Conservation (phyloP, 2,888 invertebrate genomes). For the Acanthopleura granulata region DNA sequence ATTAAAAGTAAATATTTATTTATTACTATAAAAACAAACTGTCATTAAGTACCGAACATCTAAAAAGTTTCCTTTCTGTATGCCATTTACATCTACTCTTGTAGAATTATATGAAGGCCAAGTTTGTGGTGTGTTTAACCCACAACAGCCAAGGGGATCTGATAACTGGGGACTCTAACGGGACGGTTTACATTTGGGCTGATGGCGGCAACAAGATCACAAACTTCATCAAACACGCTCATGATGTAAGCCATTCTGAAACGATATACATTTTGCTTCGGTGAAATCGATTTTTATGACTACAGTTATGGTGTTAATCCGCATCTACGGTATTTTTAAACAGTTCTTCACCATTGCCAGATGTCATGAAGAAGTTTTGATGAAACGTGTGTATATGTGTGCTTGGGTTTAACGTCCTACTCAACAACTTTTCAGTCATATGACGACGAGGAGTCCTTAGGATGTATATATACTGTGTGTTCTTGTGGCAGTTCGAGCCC, state of each 20-base stretch:
- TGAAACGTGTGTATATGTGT: too few relatives aligned
- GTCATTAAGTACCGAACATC: neutral
- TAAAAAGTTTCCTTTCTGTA: neutral
- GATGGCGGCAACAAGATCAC: constrained; percentile 59
- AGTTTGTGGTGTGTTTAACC: constrained; percentile 53
- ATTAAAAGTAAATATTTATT: constrained; percentile 6
- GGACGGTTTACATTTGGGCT: constrained; percentile 66
- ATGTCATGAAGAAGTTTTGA: too few relatives aligned
- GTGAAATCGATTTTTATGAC: too few relatives aligned
- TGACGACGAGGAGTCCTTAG: too few relatives aligned
- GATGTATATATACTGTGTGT: too few relatives aligned
- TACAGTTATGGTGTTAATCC: too few relatives aligned
- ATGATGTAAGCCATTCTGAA: constrained; percentile 53
- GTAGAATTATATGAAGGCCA: constrained; percentile 60
- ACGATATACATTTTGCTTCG: too few relatives aligned
- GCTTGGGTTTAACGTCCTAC: too few relatives aligned
- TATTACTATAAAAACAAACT: neutral
- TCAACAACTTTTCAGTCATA: too few relatives aligned
- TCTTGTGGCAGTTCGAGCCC: too few relatives aligned
- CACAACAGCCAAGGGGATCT: constrained; percentile 60
- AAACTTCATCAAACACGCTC: constrained; percentile 66
- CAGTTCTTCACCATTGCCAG: too few relatives aligned
- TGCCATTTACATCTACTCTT: constrained; percentile 19
- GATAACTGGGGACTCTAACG: constrained; percentile 67
- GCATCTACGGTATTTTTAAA: too few relatives aligned